Base-by-base conservation (phyloP, 37 sponge, comb jelly and placozoan species). In the Theonella swinhoei region DNA sequence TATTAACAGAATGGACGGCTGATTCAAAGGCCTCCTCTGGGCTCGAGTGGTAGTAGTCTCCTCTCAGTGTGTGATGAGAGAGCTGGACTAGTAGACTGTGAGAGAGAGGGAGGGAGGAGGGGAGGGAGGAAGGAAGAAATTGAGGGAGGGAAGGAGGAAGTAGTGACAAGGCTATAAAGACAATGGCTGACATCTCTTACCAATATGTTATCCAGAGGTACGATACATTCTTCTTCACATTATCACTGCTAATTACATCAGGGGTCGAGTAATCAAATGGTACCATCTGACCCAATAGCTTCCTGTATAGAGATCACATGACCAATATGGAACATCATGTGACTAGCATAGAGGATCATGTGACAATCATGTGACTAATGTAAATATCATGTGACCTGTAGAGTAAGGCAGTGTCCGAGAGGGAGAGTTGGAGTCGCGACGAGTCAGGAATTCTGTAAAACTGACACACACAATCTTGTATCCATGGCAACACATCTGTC, bases 181-280 rank as follows among this genome's bases (percentile, higher is more conserved):
- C 11, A 11, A 14, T 33, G 47, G 17, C 20, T 0, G 38, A 17
- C 43, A 80, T 30, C 5, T 31, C 74, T 35, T 61, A 88, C 88
- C 82, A 82, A 71, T 88, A 88, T 38, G 76, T 70, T 38, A 82
- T 24, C 88, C 88, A 88, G 35, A 88, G 43, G 23, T 64, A 62
- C 32, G 47, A 32, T 5, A 81, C 64, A 22, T 68, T 20, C 26
- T 82, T 30, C 11, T 62, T 34, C 36, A 74, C 64, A 28, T 62
- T 24, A 19, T 76, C 37, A 0, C 41, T 36, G 26, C 64, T 74
- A 1, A 81, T 67, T 30, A 60, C 62, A 39, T 66, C 24, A 26
- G 88, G 83, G 0, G 63, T 35, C 34, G 34, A 3, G 42, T 62
- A 75, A 9, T 66, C 32, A 60, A 82, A 88, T 2, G 83, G 83